Conservation (phyloP, 2,113 vertebrate species). For the Cnemophilus loriae region DNA sequence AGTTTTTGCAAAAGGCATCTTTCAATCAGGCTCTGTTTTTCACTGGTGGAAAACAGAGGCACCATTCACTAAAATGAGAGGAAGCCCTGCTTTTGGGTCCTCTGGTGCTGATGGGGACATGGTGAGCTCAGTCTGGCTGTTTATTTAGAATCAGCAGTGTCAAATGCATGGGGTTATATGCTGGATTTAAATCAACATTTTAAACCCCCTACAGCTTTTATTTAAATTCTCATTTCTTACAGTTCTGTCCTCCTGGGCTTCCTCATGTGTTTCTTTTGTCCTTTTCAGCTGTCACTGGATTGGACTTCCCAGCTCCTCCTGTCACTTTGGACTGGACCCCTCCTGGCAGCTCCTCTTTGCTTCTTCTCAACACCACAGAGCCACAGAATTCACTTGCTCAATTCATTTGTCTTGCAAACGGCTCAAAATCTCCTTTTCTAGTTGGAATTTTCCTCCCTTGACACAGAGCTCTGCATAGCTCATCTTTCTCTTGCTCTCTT, state of each 20-base stretch:
- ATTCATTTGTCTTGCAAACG: not conserved
- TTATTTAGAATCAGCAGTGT: not conserved
- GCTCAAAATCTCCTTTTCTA: not conserved
- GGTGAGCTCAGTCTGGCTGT: not conserved
- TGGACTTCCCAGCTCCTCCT: not conserved
- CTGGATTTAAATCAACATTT: not conserved
- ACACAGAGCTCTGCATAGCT: not conserved
- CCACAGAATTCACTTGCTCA: not conserved
- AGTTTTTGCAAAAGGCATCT: not conserved
- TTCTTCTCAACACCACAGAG: not conserved
- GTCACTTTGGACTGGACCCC: not conserved
- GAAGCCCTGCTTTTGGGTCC: not conserved
- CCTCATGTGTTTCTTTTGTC: not conserved
- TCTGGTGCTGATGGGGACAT: not conserved
- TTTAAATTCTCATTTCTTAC: not conserved
- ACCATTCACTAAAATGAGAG: not conserved
- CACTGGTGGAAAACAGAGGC: not conserved
- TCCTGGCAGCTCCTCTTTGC: not conserved
- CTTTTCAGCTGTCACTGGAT: not conserved
- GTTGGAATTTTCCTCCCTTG: not conserved
- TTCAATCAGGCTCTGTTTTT: not conserved
- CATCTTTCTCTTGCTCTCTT: not conserved
- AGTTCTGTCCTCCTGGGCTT: not conserved
- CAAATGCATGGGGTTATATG: not conserved
- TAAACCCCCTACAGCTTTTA: not conserved